Percentiles rank a stretch among this genome's conserved stretches.
Evolutionary conservation across 2,797 vertebrate species (phyloP).

Genomic region (Leontocebus nigricollis): DNA sequence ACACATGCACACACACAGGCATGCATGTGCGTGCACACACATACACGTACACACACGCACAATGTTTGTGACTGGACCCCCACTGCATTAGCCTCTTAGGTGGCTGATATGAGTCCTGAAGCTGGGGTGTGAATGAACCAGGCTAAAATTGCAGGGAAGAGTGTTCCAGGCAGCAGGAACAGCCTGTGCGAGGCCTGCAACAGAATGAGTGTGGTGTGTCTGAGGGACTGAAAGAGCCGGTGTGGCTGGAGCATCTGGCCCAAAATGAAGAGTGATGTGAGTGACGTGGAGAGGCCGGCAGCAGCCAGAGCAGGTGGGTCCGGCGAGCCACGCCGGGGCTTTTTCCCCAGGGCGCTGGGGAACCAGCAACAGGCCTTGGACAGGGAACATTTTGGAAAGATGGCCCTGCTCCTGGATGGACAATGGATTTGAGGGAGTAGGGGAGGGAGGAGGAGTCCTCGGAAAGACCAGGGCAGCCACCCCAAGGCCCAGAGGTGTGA

Average conservation of each 20-base stretch:
- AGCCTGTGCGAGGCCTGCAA: background rate
- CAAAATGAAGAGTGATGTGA: background rate
- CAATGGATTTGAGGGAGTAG: background rate
- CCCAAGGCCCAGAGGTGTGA: too few species aligned
- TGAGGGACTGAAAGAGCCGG: background rate
- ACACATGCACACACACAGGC: too few species aligned
- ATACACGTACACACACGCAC: background rate
- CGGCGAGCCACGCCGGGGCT: accelerated
- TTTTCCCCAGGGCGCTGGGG: background rate
- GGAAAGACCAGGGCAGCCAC: background rate
- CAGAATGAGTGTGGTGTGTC: background rate
- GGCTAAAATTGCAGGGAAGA: background rate
- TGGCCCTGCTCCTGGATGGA: background rate
- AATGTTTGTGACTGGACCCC: background rate
- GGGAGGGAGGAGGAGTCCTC: background rate
- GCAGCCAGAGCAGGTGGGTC: background rate
- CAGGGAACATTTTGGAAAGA: too few species aligned
- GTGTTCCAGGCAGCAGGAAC: background rate
- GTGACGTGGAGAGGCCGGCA: accelerated
- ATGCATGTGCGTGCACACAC: background rate
- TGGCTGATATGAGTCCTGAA: background rate
- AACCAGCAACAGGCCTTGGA: background rate
- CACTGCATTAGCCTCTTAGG: background rate
- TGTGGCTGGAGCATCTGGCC: background rate
- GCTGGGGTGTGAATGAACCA: background rate